Conservation (phyloP, 2,113 vertebrate species). For the Chionomys nivalis region DNA sequence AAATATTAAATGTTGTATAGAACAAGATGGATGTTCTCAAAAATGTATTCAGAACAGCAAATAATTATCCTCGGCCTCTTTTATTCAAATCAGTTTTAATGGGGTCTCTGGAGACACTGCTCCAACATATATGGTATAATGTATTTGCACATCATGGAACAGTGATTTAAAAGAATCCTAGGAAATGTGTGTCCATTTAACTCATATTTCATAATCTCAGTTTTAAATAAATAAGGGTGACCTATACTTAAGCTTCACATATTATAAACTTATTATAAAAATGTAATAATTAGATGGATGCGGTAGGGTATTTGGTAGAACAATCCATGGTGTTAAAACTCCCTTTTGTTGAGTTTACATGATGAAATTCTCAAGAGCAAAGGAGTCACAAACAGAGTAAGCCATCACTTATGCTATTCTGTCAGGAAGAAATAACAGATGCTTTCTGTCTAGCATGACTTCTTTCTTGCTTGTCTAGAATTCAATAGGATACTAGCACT, state of each 20-base stretch:
- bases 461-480: slow-evolving; percentile 20
- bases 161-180: slow-evolving; percentile 27
- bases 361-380: background rate
- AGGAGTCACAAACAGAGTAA: background rate
- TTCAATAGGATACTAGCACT: background rate
- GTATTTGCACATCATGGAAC: slow-evolving; percentile 36
- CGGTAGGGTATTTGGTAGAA: slow-evolving; percentile 3
- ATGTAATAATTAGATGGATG: background rate
- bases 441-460: background rate
- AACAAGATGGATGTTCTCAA: slow-evolving; percentile 30
- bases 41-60: slow-evolving; percentile 52
- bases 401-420: background rate
- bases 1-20: slow-evolving; percentile 25
- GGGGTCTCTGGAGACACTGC: background rate
- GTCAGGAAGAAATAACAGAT: background rate
- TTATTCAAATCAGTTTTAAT: slow-evolving; percentile 50
- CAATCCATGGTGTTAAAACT: background rate
- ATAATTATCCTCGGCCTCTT: slow-evolving; percentile 27
- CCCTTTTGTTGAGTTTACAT: background rate
- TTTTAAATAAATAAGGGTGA: slow-evolving; percentile 27
- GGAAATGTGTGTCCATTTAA: background rate
- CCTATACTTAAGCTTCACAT: background rate
- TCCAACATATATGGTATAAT: background rate
- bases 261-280: background rate
- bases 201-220: background rate